A percentile compares a stretch with the other conserved stretches of the same genome.
Evolutionary conservation across 2,888 invertebrate species (phyloP).

Genomic region (Agriopis marginaria): DNA sequence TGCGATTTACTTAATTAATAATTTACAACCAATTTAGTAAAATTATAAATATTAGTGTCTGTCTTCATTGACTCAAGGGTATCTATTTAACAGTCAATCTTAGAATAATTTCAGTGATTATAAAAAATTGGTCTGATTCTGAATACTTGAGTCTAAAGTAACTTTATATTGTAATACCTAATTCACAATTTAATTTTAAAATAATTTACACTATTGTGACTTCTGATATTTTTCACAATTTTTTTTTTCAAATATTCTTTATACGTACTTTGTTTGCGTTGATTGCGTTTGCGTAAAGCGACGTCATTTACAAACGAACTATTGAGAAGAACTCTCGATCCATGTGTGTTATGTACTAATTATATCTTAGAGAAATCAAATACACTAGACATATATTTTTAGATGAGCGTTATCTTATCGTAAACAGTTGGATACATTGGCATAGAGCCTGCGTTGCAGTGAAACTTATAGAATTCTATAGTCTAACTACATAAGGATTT

Average conservation of each 20-base stretch:
- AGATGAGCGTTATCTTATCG: constrained; percentile 27
- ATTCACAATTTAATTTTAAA: no score
- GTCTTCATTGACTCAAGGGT: no score
- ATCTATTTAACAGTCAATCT: no score
- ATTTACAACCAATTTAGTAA: not conserved
- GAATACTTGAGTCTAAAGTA: no score
- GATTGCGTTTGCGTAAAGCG: not conserved
- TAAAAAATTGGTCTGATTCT: no score
- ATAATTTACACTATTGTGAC: no score
- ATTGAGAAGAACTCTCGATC: not conserved
- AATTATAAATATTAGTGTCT: not conserved
- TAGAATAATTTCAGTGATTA: no score
- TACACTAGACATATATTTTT: constrained; percentile 2
- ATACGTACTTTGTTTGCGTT: not conserved
- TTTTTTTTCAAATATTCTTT: not conserved
- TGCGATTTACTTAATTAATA: constrained; percentile 6
- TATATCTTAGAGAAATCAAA: not conserved
- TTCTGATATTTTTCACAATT: not conserved
- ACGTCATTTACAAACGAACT: not conserved
- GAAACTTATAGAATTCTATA: no score
- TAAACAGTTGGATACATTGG: constrained; percentile 2
- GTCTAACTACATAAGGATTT: no score
- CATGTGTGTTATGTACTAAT: constrained; percentile 1
- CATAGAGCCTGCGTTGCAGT: not conserved
- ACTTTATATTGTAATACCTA: no score